Base-by-base conservation (phyloP, 2,113 vertebrate species). In the Myrmophylax atrothorax region DNA sequence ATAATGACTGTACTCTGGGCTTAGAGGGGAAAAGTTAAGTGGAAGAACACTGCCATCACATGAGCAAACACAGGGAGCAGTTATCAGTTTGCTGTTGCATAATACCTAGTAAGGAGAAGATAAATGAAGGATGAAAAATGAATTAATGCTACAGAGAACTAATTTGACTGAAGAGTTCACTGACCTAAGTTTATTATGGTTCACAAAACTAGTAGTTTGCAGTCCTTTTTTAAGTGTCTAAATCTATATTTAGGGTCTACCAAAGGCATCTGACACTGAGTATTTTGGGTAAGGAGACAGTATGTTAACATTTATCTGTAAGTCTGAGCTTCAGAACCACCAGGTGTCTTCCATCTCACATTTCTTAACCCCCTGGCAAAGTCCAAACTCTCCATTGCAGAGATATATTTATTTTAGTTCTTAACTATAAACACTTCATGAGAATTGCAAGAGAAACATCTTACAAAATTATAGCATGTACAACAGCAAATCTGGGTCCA, bases 81-180 rank as follows among this genome's bases (percentile, higher is more conserved):
- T 62, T 80, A 62, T 12, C 14, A 50, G 18, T 77, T 86, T 81
- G 67, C 68, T 66, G 49, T 93, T 96, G 68, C 63, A 5, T 77
- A 84, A 81, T 67, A 17, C 33, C 50, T 69, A 37, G 17, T 63
- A 56, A 78, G 75, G 49, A 79, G 40, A 44, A 89, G 56, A 78
- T 42, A 89, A 87, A 47, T 42, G 69, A 91, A 84, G 64, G 72
- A 55, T 93, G 75, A 88, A 93, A 93, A 93, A 83, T 74, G 15
- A 77, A 37, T 88, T 93, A 86, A 86, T 70, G 63, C 55, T 92
- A 31, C 76, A 84, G 68, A 95, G 72, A 49, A 59, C 44, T 86
- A 70, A 84, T 81, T 15, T 93, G 60, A 44, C 55, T 94, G 87
- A 90, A 74, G 38, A 89, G 84, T 91, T 94, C 56, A 72, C 44